Conservation (phyloP, 92 coral and sea anemone species). For the Virgularia gustaviana region DNA sequence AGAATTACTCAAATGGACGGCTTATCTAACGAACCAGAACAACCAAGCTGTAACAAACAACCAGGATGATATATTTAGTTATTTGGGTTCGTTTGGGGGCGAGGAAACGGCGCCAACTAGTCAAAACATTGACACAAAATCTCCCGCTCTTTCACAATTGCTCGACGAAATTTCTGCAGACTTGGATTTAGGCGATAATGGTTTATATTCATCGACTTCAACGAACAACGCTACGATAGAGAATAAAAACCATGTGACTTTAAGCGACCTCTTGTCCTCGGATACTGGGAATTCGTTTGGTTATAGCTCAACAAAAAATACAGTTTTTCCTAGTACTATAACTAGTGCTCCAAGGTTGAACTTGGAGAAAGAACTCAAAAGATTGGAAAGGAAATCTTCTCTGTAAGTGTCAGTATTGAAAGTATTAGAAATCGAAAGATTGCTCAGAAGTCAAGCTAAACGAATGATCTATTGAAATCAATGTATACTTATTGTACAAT, state of each 20-base stretch:
- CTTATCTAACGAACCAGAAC: conserved; percentile 2
- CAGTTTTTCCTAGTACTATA: no score
- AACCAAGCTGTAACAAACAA: not conserved
- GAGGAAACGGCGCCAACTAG: not conserved
- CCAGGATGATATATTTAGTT: not conserved
- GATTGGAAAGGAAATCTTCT: no score
- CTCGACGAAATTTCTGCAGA: not conserved
- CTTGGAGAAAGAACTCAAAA: no score
- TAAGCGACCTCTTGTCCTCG: not conserved
- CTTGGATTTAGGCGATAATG: not conserved
- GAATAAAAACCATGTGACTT: not conserved
- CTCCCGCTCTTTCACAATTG: not conserved
- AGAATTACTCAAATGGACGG: conserved; percentile 38
- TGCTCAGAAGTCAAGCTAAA: no score
- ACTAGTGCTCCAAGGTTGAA: no score
- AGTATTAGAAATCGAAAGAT: no score
- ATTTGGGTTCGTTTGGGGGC: conserved; percentile 15
- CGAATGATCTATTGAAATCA: no score
- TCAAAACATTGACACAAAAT: not conserved
- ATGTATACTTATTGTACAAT: no score
- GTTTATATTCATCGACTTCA: not conserved
- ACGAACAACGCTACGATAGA: not conserved
- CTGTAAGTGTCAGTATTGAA: no score
- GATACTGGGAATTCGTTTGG: not conserved
- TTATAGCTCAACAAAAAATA: no score